phyloP scores from a whole-genome alignment of 2,797 vertebrate genomes.

The Girardinus metallicus region DNA sequence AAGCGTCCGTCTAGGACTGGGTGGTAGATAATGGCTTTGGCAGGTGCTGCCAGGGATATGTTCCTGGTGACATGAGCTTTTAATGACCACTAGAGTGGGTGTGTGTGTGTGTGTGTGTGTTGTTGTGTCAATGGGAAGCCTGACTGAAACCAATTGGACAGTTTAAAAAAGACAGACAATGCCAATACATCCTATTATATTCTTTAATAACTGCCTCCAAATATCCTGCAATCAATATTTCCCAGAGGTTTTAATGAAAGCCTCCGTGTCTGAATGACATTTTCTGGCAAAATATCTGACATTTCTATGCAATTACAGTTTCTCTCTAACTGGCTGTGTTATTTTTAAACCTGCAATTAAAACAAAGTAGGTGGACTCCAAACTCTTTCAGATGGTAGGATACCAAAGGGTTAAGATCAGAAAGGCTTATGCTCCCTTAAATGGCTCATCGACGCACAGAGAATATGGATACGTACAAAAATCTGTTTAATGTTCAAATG shows the following conservation, averaged over 20 bases:
- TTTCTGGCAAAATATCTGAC: constrained; percentile 24
- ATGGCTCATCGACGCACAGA: background rate
- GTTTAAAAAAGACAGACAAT: constrained; percentile 12
- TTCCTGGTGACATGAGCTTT: constrained; percentile 62
- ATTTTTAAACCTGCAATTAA: constrained; percentile 10
- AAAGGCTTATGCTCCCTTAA: constrained; percentile 9
- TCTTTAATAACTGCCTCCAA: constrained; percentile 34
- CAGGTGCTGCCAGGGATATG: constrained; percentile 69
- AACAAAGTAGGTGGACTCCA: constrained; percentile 1
- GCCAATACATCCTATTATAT: constrained; percentile 42
- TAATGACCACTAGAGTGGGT: constrained; percentile 65
- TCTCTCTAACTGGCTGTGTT: constrained; percentile 10
- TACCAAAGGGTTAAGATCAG: constrained; percentile 3
- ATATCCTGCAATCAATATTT: constrained; percentile 41
- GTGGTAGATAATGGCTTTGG: constrained; percentile 77
- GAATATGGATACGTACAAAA: background rate
- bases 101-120: constrained; percentile 24
- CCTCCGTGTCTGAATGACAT: constrained; percentile 19
- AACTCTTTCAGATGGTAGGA: background rate
- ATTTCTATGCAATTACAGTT: constrained; percentile 34
- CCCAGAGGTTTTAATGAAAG: constrained; percentile 24
- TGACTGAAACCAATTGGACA: constrained; percentile 26
- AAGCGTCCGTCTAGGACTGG: constrained; percentile 67
- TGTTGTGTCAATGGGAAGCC: constrained; percentile 19
- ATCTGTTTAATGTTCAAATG: background rate